Evolutionary conservation across 2,113 vertebrate species (phyloP).

Genomic region (Myotis lucifugus): DNA sequence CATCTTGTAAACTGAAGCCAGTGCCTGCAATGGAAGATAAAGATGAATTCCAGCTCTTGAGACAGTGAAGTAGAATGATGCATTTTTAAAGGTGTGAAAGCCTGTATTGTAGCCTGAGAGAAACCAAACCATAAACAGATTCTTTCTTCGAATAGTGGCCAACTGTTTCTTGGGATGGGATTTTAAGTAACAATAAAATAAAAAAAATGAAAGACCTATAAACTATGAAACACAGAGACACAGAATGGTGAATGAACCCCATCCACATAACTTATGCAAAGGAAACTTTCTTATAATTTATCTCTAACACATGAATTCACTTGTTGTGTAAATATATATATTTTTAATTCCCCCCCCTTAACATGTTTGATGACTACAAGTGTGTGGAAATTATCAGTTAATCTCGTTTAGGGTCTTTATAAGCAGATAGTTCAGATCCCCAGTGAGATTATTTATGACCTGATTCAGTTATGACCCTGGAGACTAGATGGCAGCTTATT

Average conservation of each 20-base stretch:
- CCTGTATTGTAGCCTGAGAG: background rate
- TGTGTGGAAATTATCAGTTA: conserved; percentile 45
- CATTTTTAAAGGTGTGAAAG: conserved; percentile 26
- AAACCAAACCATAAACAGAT: conserved; percentile 60
- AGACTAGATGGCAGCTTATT: background rate
- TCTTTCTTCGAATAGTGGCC: conserved; percentile 38
- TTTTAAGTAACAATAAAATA: conserved; percentile 72
- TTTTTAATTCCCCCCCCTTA: background rate
- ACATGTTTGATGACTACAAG: background rate
- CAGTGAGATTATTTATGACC: background rate
- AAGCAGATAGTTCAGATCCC: background rate
- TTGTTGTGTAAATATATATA: conserved; percentile 39
- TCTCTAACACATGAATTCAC: conserved; percentile 20
- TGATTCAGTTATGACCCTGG: background rate
- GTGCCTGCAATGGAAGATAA: conserved; percentile 40
- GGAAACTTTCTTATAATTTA: conserved; percentile 48
- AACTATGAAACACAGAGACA: conserved; percentile 31
- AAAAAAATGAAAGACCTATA: conserved; percentile 43
- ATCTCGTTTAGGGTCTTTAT: conserved; percentile 22
- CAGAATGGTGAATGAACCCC: background rate
- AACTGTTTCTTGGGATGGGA: conserved; percentile 52
- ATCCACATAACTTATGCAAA: conserved; percentile 31
- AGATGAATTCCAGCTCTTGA: conserved; percentile 54
- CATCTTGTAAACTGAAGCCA: conserved; percentile 51
- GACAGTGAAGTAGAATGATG: conserved; percentile 54